Conservation (phyloP, 30 jellyfish, hydroid and myxozoan genomes). For the Hydra vulgaris region DNA sequence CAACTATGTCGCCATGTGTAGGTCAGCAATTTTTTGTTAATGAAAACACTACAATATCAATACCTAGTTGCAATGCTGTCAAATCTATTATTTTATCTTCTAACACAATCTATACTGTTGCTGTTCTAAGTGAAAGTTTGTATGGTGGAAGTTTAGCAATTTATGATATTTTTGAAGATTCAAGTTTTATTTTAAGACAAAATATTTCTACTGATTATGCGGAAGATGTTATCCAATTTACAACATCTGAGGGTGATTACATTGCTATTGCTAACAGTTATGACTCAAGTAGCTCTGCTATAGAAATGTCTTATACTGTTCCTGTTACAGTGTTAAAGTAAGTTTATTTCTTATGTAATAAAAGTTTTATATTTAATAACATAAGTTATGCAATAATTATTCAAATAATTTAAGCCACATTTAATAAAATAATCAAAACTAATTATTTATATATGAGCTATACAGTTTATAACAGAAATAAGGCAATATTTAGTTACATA, state of each 20-base stretch:
- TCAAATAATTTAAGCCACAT: background rate
- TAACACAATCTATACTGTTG: background rate
- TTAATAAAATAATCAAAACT: no score
- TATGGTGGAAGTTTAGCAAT: background rate
- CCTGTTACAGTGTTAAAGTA: constrained; percentile 65
- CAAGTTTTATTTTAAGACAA: background rate
- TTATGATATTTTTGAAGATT: background rate
- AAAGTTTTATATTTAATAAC: background rate
- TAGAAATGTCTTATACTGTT: constrained; percentile 30
- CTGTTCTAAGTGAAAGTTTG: background rate
- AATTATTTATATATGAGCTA: no score
- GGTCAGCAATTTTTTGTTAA: background rate
- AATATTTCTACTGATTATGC: constrained; percentile 17
- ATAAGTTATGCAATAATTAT: background rate
- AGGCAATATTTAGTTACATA: no score
- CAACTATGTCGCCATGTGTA: constrained; percentile 4
- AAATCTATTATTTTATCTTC: constrained; percentile 4
- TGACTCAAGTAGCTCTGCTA: constrained; percentile 30
- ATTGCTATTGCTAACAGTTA: constrained; percentile 59
- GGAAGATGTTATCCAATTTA: constrained; percentile 19
- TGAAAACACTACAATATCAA: background rate
- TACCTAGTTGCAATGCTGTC: constrained; percentile 14
- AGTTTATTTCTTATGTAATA: background rate
- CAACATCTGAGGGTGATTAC: constrained; percentile 15
- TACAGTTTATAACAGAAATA: no score